Percentiles rank a stretch among this genome's conserved stretches.
Evolutionary conservation across 2,113 vertebrate genomes (phyloP).

Genomic region (Emydura subglobosa): DNA sequence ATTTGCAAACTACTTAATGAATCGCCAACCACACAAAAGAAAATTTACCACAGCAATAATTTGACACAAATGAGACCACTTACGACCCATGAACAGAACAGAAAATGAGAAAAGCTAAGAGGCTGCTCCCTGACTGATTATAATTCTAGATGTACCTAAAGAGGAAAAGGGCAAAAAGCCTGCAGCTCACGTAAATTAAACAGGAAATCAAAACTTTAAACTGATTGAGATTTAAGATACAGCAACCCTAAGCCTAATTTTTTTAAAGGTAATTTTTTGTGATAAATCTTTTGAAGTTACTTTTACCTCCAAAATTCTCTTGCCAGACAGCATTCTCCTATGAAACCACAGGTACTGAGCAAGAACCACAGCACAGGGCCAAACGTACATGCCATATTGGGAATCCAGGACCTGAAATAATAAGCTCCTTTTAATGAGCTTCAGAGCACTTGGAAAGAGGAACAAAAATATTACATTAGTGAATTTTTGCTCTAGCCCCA

Average conservation of each 20-base stretch:
- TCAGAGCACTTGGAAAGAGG: not conserved
- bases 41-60: not conserved
- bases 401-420: conserved; percentile 84
- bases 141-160: not conserved
- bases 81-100: not conserved
- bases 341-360: conserved; percentile 91
- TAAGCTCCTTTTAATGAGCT: not conserved
- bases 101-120: not conserved
- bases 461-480: not conserved
- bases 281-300: not conserved
- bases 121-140: not conserved
- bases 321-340: conserved; percentile 73
- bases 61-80: not conserved
- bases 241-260: not conserved
- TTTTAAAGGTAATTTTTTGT: not conserved
- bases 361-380: conserved; percentile 93
- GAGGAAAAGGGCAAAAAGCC: not conserved
- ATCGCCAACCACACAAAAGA: not conserved
- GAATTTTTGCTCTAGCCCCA: not conserved
- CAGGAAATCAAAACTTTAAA: not conserved
- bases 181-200: not conserved
- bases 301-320: conserved; percentile 88
- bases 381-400: conserved; percentile 91
- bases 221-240: not conserved
- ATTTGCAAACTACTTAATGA: not conserved